Base-by-base conservation (phyloP, 2,888 invertebrate species). In the Idaea dimidiata region DNA sequence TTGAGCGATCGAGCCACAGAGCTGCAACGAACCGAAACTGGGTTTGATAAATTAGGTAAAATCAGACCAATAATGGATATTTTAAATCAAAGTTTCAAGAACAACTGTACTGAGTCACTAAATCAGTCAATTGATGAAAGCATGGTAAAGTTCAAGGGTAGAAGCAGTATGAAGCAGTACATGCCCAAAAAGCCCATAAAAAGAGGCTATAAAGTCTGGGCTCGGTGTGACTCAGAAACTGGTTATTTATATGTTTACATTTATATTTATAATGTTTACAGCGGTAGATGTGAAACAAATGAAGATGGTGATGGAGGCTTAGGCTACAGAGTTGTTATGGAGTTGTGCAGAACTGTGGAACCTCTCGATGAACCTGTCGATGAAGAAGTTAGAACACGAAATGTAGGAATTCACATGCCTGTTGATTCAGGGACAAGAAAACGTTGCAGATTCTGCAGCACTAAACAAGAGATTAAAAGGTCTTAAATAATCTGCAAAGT, bases 361-460 rank as follows among this genome's bases (percentile, higher is more conserved):
- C 24, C 33, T 59, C 61, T 61, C 58, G 32, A 61, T 59, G 63
- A 61, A n/a, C n/a, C n/a, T 58, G 60, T 67, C 17, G 32, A 57
- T 3, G 63, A 61, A 53, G 63, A 67, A 10, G 17, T 65, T 16
- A 57, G 63, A 32, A 57, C 54, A 53, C 62, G 60, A 17, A 70
- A 72, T 54, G 72, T 75, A 54, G 72, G 72, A 33, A 69, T 67
- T 16, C 74, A 77, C 61, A 66, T 71, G 66, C 66, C 67, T 14
- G 58, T 59, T 1, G 17, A 66, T 57, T 64, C 59, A 60, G 54
- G 56, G n/a, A 57, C 58, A 3, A 72, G 70, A 43, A 65, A 62
- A 59, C 61, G 72, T 32, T 73, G 73, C 64, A 62, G 60, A 57
- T 65, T 69, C 59, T 74, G 73, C 58, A 72, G 66, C 64, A 68